Base-by-base conservation (phyloP, 2,888 invertebrate species). In the Thysanoteuthis rhombus region DNA sequence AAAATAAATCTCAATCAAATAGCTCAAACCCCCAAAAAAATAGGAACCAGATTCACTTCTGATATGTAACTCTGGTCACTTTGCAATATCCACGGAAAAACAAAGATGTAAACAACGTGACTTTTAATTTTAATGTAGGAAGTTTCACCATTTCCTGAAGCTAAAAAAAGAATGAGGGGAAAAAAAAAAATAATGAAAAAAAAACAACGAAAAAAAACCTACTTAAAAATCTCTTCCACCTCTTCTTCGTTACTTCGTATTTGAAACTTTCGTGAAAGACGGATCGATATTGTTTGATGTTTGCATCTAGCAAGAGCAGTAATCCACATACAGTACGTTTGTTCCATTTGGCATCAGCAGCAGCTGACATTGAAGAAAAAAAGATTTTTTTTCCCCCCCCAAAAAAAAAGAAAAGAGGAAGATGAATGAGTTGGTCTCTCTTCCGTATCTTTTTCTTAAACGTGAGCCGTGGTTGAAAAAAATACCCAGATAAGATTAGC, bases 81-180 rank as follows among this genome's bases (percentile, higher is more conserved):
- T 36, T 36, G n/a, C 25, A 25, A 10, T n/a, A 4, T 75, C 36
- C n/a, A n/a, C 36, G 10, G 12, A 1, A n/a, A 10, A 39, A 10
- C 1, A 52, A 52, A 5, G 22, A 22, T 25, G 25, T 6, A 42
- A 91, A 91, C n/a, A 39, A 91, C n/a, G 45, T 91, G 38, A 42
- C 32, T 91, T 91, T 91, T 91, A 38, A 40, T 91, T 91, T 91
- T 91, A 38, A 40, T 91, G 16, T 91, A 42, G n/a, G 40, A 91
- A 32, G 40, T 42, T 45, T 75, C 36, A 75, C 75, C 16, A 75
- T 75, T 75, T 36, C 36, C n/a, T 75, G 12, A 75, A 75, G n/a
- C n/a, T 12, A n/a, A 75, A 75, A 3, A 36, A n/a, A 75, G 28
- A 28, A n/a, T n/a, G n/a, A n/a, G n/a, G n/a, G n/a, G n/a, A n/a